Base-by-base conservation (phyloP, 2,113 vertebrate genomes). In the Oryzias curvinotus region DNA sequence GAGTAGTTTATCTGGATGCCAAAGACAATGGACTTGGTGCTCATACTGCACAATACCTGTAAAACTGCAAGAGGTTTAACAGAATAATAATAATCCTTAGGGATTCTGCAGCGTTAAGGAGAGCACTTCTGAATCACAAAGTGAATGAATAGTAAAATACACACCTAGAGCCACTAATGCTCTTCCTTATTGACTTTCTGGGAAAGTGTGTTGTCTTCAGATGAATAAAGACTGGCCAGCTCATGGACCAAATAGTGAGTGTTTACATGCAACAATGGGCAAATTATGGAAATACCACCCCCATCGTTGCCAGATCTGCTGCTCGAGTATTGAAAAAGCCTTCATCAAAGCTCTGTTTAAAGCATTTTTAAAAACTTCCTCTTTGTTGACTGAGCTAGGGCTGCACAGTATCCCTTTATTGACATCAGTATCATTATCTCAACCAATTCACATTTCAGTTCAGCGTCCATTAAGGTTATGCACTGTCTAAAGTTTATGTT, bases 221-320 rank as follows among this genome's bases (percentile, higher is more conserved):
- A 52, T 17, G 53, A 48, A 77, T 47, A 49, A 3, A 17, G 25
- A 68, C 28, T 41, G 76, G 62, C 54, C 68, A 65, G 23, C 42
- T 65, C 52, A 81, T 72, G 72, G 83, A 86, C 85, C 80, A 85
- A 80, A 77, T 49, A 1, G 21, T 51, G 53, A 43, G 51, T 71
- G 78, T 83, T 86, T 84, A 82, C 77, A 64, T 65, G 30, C 21
- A 60, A 73, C 42, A 47, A 64, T n/a, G 44, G 68, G 75, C 66
- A 64, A 65, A 67, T 62, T 79, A 71, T 53, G 52, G 54, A 62
- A 68, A n/a, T 13, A 44, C 66, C 60, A n/a, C n/a, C 71, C 23
- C 54, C 26, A 50, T 15, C 5, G 36, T 36, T 48, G 28, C 47
- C 12, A 62, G 45, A 54, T 71, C 10, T 63, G 59, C 25, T 43